Conservation (phyloP, 2,797 vertebrate genomes). For the Anabacerthia variegaticeps region DNA sequence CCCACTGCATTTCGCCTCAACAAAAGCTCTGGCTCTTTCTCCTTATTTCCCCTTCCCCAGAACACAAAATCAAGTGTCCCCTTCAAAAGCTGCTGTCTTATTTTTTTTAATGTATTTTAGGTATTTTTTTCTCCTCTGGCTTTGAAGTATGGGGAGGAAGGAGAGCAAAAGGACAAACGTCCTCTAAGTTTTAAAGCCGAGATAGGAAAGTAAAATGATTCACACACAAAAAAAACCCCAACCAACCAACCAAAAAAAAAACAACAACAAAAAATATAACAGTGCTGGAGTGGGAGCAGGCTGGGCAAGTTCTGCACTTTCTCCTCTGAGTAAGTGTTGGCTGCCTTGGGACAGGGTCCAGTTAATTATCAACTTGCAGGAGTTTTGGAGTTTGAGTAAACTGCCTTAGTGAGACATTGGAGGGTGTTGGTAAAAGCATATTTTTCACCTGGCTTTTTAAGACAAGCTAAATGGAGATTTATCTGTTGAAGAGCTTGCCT, state of each 20-base stretch:
- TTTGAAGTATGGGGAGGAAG: neutral
- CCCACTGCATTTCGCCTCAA: neutral
- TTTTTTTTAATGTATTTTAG: too few relatives aligned
- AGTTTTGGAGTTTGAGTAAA: neutral
- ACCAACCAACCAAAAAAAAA: neutral
- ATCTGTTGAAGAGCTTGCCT: neutral
- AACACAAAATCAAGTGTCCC: neutral
- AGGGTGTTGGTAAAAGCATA: neutral
- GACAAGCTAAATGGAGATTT: neutral
- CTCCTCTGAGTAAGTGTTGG: neutral
- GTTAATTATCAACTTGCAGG: neutral
- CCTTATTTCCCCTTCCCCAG: neutral
- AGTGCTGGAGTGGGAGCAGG: neutral
- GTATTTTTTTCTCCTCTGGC: neutral
- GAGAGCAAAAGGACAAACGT: conserved; percentile 19
- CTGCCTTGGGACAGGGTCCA: neutral
- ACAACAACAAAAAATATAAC: neutral
- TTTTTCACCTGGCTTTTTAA: neutral
- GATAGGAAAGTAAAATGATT: neutral
- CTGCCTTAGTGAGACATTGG: neutral
- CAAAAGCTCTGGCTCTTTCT: neutral
- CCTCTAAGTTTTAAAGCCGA: neutral
- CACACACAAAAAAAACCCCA: neutral
- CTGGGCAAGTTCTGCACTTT: neutral
- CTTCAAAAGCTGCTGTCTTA: neutral